phyloP scores from a whole-genome alignment of 2,113 vertebrate genomes.

The Bostrychus sinensis region DNA sequence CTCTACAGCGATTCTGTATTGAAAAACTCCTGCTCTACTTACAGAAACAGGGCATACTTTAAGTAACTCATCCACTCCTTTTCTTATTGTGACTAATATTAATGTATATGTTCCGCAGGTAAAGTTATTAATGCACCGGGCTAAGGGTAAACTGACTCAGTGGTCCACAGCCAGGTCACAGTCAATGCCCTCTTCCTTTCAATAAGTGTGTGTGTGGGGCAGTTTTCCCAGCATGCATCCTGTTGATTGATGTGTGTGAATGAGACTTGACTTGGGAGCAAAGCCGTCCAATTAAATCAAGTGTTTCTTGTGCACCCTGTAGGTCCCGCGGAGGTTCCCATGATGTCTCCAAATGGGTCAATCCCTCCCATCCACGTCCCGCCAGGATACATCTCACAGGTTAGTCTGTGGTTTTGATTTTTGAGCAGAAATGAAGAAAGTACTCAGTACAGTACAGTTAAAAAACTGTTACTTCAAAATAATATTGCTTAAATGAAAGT shows the following conservation, averaged over 20 bases:
- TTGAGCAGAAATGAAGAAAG: too few species aligned
- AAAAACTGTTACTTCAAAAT: too few species aligned
- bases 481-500: too few species aligned
- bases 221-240: slow-evolving; percentile 29
- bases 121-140: not conserved
- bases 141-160: not conserved
- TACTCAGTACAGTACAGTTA: too few species aligned
- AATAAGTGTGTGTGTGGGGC: slow-evolving; percentile 24
- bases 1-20: not conserved
- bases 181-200: not conserved
- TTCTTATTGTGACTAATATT: not conserved
- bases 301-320: slow-evolving; percentile 18
- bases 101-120: not conserved
- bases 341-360: slow-evolving; percentile 99
- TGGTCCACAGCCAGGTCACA: not conserved
- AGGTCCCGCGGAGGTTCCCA: slow-evolving; percentile 98
- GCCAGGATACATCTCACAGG: slow-evolving; percentile 98
- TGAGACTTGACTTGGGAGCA: slow-evolving; percentile 16
- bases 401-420: slow-evolving; percentile 62
- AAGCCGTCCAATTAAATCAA: slow-evolving; percentile 32
- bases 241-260: slow-evolving; percentile 40
- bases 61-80: not conserved
- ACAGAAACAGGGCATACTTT: not conserved
- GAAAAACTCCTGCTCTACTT: not conserved
- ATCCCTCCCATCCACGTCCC: slow-evolving; percentile 98